Conservation (phyloP, 2,113 vertebrate genomes). For the Ornithorhynchus anatinus region DNA sequence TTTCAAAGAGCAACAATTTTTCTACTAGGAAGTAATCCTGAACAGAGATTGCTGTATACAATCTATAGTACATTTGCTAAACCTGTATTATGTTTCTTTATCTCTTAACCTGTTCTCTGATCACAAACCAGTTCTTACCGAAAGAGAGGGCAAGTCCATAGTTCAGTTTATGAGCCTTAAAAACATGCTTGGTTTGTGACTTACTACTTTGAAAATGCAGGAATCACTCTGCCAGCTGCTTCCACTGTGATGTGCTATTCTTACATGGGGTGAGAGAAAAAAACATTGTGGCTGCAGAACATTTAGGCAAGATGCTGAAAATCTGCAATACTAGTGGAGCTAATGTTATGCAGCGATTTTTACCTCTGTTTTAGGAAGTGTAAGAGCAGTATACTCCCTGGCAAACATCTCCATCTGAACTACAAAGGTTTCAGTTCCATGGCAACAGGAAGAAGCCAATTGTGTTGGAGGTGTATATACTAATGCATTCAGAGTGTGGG, state of each 20-base stretch:
- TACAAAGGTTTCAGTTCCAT: constrained; percentile 69
- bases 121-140: constrained; percentile 13
- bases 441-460: constrained; percentile 62
- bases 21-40: neutral
- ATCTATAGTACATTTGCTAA: constrained; percentile 2
- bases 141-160: constrained; percentile 30
- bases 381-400: constrained; percentile 58
- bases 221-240: constrained; percentile 26
- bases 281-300: constrained; percentile 24
- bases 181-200: constrained; percentile 11
- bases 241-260: constrained; percentile 4
- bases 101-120: neutral
- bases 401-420: constrained; percentile 40
- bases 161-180: neutral
- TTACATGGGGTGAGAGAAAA: constrained; percentile 40
- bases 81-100: neutral
- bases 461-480: constrained; percentile 57
- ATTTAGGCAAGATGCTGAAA: constrained; percentile 27
- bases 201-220: neutral
- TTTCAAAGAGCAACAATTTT: neutral
- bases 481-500: constrained; percentile 52
- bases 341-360: constrained; percentile 64
- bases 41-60: neutral
- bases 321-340: constrained; percentile 51
- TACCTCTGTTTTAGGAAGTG: constrained; percentile 58